Percentiles rank a stretch among this genome's conserved stretches.
Evolutionary conservation across 1,140 invertebrate species (phyloP).

Genomic region (Drosophila rhopaloa): DNA sequence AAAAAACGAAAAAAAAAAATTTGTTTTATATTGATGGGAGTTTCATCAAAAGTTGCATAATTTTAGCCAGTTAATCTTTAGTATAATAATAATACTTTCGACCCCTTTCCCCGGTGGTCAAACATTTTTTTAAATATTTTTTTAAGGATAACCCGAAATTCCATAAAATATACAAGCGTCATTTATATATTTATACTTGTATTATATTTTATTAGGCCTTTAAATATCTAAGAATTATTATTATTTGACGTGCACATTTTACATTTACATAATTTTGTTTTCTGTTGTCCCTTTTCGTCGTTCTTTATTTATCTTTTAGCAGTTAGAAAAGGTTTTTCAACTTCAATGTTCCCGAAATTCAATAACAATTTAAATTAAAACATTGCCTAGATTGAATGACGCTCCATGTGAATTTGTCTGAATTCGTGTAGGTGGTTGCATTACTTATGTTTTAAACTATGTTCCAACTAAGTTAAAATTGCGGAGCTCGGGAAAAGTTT

Average conservation of each 20-base stretch:
- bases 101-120: no score
- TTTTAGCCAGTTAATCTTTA: no score
- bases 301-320: constrained; percentile 29
- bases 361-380: constrained; percentile 74
- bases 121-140: no score
- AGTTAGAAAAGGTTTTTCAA: constrained; percentile 65
- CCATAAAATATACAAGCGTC: not conserved
- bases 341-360: constrained; percentile 76
- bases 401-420: constrained; percentile 31
- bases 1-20: constrained; percentile 26
- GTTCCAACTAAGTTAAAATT: constrained; percentile 23
- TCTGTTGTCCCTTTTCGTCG: constrained; percentile 25
- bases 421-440: constrained; percentile 24
- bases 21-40: not conserved
- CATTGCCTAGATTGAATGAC: constrained; percentile 62
- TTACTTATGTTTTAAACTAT: constrained; percentile 29
- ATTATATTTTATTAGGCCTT: constrained; percentile 78
- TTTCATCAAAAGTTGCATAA: no score
- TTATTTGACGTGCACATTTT: constrained; percentile 83
- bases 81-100: no score
- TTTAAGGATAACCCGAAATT: not conserved
- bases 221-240: constrained; percentile 81
- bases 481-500: constrained; percentile 16
- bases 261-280: constrained; percentile 75
- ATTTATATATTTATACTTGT: constrained; percentile 56